Percentiles rank a stretch among this genome's conserved stretches.
phyloP scores from a whole-genome alignment of 2,888 invertebrate genomes.

The Coenonympha glycerion region DNA sequence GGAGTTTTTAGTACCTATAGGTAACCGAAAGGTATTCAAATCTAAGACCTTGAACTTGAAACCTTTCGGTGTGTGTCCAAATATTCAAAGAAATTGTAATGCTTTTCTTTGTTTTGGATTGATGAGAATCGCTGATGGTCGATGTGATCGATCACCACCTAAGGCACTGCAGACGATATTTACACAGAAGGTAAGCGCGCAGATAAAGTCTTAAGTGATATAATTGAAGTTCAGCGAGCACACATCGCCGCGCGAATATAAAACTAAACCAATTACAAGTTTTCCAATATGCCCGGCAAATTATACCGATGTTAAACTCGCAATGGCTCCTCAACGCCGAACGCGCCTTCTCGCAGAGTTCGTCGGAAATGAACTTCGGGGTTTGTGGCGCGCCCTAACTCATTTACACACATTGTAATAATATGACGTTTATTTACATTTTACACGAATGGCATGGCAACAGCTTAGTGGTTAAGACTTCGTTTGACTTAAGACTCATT shows the following conservation, averaged over 20 bases:
- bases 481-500: too few relatives aligned
- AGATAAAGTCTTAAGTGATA: slow-evolving; percentile 49
- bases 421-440: slow-evolving; percentile 12
- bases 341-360: slow-evolving; percentile 51
- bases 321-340: slow-evolving; percentile 49
- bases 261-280: slow-evolving; percentile 73
- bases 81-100: not conserved
- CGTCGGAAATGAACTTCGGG: slow-evolving; percentile 39
- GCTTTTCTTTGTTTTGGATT: too few relatives aligned
- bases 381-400: slow-evolving; percentile 38
- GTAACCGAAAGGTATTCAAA: too few relatives aligned
- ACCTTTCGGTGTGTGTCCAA: too few relatives aligned
- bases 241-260: slow-evolving; percentile 58
- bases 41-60: too few relatives aligned
- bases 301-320: slow-evolving; percentile 65
- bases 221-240: slow-evolving; percentile 53
- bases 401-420: slow-evolving; percentile 19
- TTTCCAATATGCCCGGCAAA: slow-evolving; percentile 68
- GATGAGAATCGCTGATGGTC: too few relatives aligned
- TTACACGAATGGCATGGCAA: too few relatives aligned
- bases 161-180: not conserved
- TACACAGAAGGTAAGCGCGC: slow-evolving; percentile 19
- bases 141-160: too few relatives aligned
- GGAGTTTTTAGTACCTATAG: too few relatives aligned
- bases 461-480: too few relatives aligned